These are phyloP conservation scores for Trachymyrmex cornetzi DNA, from an alignment of 1,140 invertebrate genomes.

Conservation along the genomic window DNA sequence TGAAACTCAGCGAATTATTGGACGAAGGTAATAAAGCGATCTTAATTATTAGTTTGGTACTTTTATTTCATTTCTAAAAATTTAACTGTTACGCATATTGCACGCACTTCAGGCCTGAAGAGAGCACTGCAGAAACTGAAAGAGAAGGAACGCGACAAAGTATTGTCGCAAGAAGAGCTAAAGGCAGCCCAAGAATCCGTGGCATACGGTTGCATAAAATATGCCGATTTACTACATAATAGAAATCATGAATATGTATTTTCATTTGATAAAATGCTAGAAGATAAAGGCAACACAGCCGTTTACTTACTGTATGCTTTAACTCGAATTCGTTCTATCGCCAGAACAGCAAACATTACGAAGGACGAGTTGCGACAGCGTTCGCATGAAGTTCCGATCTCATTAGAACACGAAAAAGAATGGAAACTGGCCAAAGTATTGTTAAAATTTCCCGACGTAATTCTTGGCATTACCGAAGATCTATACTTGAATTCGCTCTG, in stretches of 20 bases:
- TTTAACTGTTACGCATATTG: not conserved
- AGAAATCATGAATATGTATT: constrained; percentile 98
- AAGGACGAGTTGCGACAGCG: constrained; percentile 88
- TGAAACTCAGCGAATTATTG: constrained; percentile 95
- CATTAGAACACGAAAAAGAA: constrained; percentile 96
- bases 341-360: constrained; percentile 91
- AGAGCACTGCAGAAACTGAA: constrained; percentile 94
- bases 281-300: constrained; percentile 99
- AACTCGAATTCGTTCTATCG: constrained; percentile 97
- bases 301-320: constrained; percentile 98
- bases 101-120: constrained; percentile 89
- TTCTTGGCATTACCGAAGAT: constrained; percentile 94
- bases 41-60: constrained; percentile 16
- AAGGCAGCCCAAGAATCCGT: constrained; percentile 95
- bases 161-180: constrained; percentile 94
- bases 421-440: constrained; percentile 97
- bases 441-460: constrained; percentile 95
- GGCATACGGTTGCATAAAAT: constrained; percentile 99
- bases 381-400: constrained; percentile 88
- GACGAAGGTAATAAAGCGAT: constrained; percentile 93
- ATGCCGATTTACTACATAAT: constrained; percentile 98
- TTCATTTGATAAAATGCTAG: constrained; percentile 99
- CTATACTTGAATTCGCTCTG: constrained; percentile 96
- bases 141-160: constrained; percentile 97
- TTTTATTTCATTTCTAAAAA: not conserved